Percentiles rank a stretch among this genome's conserved stretches.
These are phyloP conservation scores for Platycercus adscitus DNA, from an alignment of 2,113 vertebrate species.

Conservation along the genomic window DNA sequence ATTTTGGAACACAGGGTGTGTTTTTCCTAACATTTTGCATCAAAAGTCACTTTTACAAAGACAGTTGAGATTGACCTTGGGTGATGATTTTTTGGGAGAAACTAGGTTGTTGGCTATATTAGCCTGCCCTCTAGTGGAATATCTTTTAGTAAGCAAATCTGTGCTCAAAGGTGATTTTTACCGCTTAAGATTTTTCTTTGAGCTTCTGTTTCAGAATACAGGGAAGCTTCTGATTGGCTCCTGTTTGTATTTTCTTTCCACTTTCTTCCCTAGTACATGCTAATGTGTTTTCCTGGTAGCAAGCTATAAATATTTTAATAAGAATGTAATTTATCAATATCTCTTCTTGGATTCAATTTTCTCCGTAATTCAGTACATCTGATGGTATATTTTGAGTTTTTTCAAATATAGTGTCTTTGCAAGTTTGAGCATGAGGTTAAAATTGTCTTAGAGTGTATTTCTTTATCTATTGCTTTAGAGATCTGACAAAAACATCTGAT, in stretches of 20 bases:
- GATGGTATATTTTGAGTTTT: not conserved
- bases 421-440: not conserved
- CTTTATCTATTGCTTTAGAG: not conserved
- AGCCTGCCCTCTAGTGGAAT: conserved; percentile 69
- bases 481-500: not conserved
- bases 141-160: not conserved
- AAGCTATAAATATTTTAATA: not conserved
- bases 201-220: not conserved
- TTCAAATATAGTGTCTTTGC: not conserved
- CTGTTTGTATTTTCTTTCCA: not conserved
- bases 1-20: not conserved
- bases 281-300: not conserved
- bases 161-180: not conserved
- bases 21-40: not conserved
- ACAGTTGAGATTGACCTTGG: not conserved
- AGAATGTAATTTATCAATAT: not conserved
- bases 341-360: not conserved
- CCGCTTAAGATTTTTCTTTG: not conserved
- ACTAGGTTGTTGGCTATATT: not conserved
- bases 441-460: not conserved
- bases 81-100: not conserved
- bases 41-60: not conserved
- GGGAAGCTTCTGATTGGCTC: not conserved
- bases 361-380: not conserved
- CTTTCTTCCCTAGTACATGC: not conserved